Evolutionary conservation across 2,888 invertebrate species (phyloP), one percentile per base, ranked within the genome.

Genomic region (Galerucella pusilla): DNA sequence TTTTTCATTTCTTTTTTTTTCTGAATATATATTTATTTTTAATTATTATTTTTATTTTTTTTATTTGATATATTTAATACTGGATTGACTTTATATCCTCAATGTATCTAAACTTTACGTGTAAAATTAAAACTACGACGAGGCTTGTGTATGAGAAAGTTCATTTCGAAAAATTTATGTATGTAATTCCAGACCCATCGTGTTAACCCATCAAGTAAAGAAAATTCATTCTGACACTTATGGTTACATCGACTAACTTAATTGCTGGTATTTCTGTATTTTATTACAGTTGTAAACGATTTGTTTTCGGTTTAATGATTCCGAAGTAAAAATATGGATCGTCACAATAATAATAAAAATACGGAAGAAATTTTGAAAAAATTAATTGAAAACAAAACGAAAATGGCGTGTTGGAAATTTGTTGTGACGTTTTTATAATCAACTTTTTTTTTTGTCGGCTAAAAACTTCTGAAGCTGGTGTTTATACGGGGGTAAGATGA

Each of bases 151-250:
- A 42, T 42, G 35, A 42, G 35, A 42, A 42, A 42, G 35, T 42
- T 42, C 35, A 42, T 42, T 49, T 49, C 14, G 14, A 49, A 49
- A 49, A 49, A 49, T 49, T 49, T 49, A 49, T 49, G 14, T 49
- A 0, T 11, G 49, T 49, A 12, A 49, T 14, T 49, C 4, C 14
- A 12, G 49, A 46, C 49, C 12, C 49, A 5, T 49, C 49, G 46
- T 35, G 35, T 35, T 35, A 35, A 35, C 4, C 35, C 35, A 35
- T 35, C 35, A 35, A 12, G 12, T 46, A 46, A 49, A 49, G 61
- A 35, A 61, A 61, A 61, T 35, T 61, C 25, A 28, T 35, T 61
- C 28, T 61, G 61, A 61, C 61, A 61, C 35, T 61, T 35, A 61
- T 61, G 10, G 14, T 16, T 52, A 52, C 66, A 25, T 25, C 49